These are phyloP conservation scores for Clunio marinus DNA, from an alignment of 2,888 invertebrate genomes.

Conservation along the genomic window DNA sequence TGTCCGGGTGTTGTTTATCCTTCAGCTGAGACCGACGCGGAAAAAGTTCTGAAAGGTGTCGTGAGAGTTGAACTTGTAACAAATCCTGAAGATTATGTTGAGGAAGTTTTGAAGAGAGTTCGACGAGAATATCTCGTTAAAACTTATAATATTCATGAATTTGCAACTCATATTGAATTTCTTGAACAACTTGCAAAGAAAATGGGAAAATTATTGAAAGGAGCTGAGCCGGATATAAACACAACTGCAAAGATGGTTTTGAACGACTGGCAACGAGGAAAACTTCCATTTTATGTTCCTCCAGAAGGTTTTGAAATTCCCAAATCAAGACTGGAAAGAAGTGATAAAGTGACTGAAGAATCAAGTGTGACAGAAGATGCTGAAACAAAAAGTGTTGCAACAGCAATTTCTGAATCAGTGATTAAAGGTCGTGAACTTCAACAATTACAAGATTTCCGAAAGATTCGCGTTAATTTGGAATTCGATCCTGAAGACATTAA, in stretches of 20 bases:
- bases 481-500: slow-evolving; percentile 59
- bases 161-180: slow-evolving; percentile 81
- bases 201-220: slow-evolving; percentile 86
- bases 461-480: slow-evolving; percentile 70
- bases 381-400: slow-evolving; percentile 42
- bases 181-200: slow-evolving; percentile 83
- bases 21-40: slow-evolving; percentile 89
- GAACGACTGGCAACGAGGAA: slow-evolving; percentile 98
- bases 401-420: slow-evolving; percentile 50
- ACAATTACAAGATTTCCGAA: slow-evolving; percentile 72
- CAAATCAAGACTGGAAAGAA: slow-evolving; percentile 53
- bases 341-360: slow-evolving; percentile 42
- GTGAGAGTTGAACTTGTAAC: slow-evolving; percentile 93
- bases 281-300: slow-evolving; percentile 87
- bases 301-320: slow-evolving; percentile 79
- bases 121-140: slow-evolving; percentile 82
- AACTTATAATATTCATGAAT: slow-evolving; percentile 81
- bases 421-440: slow-evolving; percentile 52
- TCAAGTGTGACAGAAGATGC: slow-evolving; percentile 43
- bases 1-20: slow-evolving; percentile 99
- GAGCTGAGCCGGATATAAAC: slow-evolving; percentile 91
- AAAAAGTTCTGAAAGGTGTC: slow-evolving; percentile 94
- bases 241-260: slow-evolving; percentile 90
- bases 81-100: slow-evolving; percentile 92
- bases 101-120: slow-evolving; percentile 78